Conservation (phyloP, 1,140 invertebrate genomes). For the Eulimnadia texana region DNA sequence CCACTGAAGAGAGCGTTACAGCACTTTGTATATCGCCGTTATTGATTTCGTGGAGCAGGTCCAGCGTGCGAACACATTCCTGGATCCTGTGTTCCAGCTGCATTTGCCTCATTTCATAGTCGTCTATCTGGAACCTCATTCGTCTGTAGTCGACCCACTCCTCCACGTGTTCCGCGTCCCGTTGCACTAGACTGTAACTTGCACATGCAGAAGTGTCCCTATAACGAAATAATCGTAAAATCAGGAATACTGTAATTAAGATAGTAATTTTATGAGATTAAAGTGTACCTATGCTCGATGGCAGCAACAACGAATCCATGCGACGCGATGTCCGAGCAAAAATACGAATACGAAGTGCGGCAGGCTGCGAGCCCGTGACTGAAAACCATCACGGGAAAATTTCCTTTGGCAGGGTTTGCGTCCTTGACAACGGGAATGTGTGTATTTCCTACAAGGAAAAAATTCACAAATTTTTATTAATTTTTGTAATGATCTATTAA, state of each 20-base stretch:
- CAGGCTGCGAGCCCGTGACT: slow-evolving; percentile 50
- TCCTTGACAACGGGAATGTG: slow-evolving; percentile 41
- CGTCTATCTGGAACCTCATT: slow-evolving; percentile 10
- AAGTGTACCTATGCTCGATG: slow-evolving; percentile 43
- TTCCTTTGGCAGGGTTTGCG: slow-evolving; percentile 27
- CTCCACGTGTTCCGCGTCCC: slow-evolving; percentile 9
- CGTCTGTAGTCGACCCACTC: slow-evolving; percentile 9
- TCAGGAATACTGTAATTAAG: no score
- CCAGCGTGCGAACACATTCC: slow-evolving; percentile 38
- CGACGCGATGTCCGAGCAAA: slow-evolving; percentile 45
- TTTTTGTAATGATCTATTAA: no score
- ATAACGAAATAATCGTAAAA: slow-evolving; percentile 20
- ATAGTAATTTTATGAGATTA: no score
- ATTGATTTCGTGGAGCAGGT: slow-evolving; percentile 40
- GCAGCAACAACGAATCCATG: slow-evolving; percentile 49
- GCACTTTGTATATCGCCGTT: slow-evolving; percentile 36
- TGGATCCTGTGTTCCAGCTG: slow-evolving; percentile 34
- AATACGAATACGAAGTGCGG: slow-evolving; percentile 42
- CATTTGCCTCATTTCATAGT: slow-evolving; percentile 1
- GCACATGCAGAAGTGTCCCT: slow-evolving; percentile 40
- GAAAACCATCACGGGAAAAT: slow-evolving; percentile 44
- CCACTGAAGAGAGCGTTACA: slow-evolving; percentile 28
- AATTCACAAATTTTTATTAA: no score
- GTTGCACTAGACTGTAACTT: slow-evolving; percentile 30
- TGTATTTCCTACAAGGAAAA: slow-evolving; percentile 26